Evolutionary conservation across 1,140 invertebrate genomes (phyloP), one percentile per base, ranked within the genome.

Genomic region (Pararge aegeria): DNA sequence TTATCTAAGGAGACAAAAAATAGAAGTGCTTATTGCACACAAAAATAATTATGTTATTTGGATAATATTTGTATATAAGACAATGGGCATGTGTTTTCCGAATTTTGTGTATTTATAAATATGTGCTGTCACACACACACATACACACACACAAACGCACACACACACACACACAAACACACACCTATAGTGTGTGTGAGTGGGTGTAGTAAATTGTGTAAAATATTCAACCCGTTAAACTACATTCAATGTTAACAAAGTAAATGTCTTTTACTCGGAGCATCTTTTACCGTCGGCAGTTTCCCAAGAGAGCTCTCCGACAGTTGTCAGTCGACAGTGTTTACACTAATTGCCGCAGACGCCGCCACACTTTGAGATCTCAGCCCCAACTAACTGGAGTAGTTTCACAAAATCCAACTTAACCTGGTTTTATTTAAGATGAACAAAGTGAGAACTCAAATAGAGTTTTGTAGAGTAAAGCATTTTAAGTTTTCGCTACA

Each of bases 331-430:
- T 56, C 37, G 56, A 44, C 50, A 5, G 20, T 63, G 61, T 57
- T 56, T 63, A 46, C 49, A 49, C 61, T 63, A 63, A 63, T 63
- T 63, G 61, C 61, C 38, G 54, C n/a, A 56, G 61, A 63, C 61
- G 53, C 40, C 52, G 57, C 15, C 60, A 55, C 60, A 42, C 30
- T 38, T 19, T 37, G 53, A 55, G 10, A 42, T 44, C 19, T 16
- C 12, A 27, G 34, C 18, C 27, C 50, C 30, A 15, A 52, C 21
- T 9, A 12, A 44, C 38, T 44, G 38, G 27, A 46, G 42, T 46
- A 46, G 42, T 46, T 46, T 44, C 37, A 52, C n/a, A 34, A 44
- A 40, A 59, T 7, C 24, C 7, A 52, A 40, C 48, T 59, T 59
- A 59, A 59, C 56, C 56, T 52, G 37, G 15, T 52, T 59, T 30